Percentiles rank a stretch among this genome's conserved stretches.
Conservation (phyloP, 64 coral and sea anemone genomes). For the Catalaphyllia jardinei region DNA sequence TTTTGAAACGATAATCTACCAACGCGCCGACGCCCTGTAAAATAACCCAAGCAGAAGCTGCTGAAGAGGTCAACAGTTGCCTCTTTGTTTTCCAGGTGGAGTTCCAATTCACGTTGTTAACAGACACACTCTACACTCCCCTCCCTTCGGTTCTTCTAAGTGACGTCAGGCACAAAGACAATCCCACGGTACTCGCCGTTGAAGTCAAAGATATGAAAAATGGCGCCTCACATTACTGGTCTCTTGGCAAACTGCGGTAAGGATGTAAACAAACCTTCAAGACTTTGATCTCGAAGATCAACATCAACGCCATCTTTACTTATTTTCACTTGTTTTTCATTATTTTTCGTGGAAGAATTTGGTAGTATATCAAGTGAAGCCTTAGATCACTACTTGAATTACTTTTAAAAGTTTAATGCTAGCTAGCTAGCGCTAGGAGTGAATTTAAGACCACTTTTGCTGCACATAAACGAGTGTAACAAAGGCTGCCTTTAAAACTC, state of each 20-base stretch:
- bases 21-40: no score
- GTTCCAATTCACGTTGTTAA: slow-evolving; percentile 86
- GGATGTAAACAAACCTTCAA: background rate
- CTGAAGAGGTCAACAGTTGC: no score
- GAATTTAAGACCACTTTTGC: no score
- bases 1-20: no score
- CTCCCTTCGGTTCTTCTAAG: slow-evolving; percentile 45
- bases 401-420: no score
- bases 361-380: no score
- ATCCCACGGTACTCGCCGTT: slow-evolving; percentile 75
- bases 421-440: no score
- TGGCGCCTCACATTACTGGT: slow-evolving; percentile 89
- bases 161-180: slow-evolving; percentile 31
- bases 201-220: slow-evolving; percentile 92
- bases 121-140: slow-evolving; percentile 80
- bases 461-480: no score
- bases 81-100: slow-evolving; percentile 57
- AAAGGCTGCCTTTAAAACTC: no score
- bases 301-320: background rate
- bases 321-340: background rate
- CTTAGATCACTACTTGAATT: no score
- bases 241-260: slow-evolving; percentile 86
- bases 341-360: background rate
- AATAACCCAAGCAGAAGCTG: no score
- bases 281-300: no score